Conservation (phyloP, 2,113 vertebrate species). For the Cebus imitator region DNA sequence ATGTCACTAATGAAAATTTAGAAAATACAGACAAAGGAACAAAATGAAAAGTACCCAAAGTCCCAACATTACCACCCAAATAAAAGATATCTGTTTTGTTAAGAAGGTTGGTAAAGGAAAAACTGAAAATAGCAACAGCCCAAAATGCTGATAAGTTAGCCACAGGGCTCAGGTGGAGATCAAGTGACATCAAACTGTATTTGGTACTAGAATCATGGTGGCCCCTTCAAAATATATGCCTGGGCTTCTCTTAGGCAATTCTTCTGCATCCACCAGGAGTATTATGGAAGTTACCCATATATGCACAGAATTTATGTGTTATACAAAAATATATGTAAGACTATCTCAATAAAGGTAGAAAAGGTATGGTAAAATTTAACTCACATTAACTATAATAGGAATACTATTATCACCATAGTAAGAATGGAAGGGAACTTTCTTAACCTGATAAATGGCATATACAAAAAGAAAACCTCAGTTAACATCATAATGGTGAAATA, state of each 20-base stretch:
- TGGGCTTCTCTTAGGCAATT: neutral
- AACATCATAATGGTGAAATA: neutral
- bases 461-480: neutral
- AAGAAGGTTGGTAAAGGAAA: neutral
- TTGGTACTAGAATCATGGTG: neutral
- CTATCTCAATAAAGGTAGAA: neutral
- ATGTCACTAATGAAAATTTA: neutral
- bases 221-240: neutral
- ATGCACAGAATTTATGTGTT: neutral
- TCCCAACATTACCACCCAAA: neutral
- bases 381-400: neutral
- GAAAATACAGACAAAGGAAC: neutral
- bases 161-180: neutral
- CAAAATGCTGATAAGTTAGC: neutral
- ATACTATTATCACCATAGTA: neutral
- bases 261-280: neutral
- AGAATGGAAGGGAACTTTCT: neutral
- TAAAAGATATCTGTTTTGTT: neutral
- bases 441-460: neutral
- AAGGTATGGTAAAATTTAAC: conserved; percentile 25
- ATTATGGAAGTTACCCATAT: neutral
- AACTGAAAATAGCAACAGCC: neutral
- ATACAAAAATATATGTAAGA: neutral
- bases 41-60: neutral
- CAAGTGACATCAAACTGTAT: neutral